Percentiles rank a stretch among this genome's conserved stretches.
Conservation (phyloP, 1,140 invertebrate species). For the Brachionus calyciflorus region DNA sequence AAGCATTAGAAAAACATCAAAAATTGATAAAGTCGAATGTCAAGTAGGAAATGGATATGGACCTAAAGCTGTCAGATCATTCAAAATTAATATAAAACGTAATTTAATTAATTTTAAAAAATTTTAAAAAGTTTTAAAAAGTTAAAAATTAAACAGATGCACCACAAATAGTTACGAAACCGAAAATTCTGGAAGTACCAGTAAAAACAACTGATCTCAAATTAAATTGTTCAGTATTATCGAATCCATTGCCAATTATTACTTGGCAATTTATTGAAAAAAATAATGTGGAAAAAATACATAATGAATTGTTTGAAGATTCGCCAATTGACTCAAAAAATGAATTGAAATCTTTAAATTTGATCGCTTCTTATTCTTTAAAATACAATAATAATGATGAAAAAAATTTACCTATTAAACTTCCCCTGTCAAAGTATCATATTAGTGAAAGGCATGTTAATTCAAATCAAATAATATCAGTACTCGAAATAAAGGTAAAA, state of each 20-base stretch:
- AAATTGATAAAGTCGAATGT: slow-evolving; percentile 36
- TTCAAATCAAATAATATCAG: slow-evolving; percentile 3
- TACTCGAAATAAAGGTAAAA: not conserved
- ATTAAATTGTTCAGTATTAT: slow-evolving; percentile 26
- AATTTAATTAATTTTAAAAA: not conserved
- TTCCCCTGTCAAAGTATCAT: not conserved
- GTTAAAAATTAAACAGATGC: slow-evolving; percentile 4
- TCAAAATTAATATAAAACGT: slow-evolving; percentile 43
- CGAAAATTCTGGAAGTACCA: not conserved
- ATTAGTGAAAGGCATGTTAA: not conserved
- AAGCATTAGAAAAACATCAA: not conserved
- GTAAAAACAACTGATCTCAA: not conserved
- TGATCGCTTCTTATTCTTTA: slow-evolving; percentile 1
- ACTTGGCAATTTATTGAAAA: not conserved
- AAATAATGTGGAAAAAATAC: not conserved
- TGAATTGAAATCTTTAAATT: slow-evolving; percentile 24
- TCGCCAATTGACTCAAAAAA: not conserved
- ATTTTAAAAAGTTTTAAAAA: not conserved
- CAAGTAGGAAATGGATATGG: slow-evolving; percentile 27
- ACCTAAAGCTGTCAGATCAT: slow-evolving; percentile 9
- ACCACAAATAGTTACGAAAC: not conserved
- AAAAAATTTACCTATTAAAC: not conserved
- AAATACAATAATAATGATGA: not conserved
- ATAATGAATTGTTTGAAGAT: not conserved
- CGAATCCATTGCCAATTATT: slow-evolving; percentile 12